A percentile compares a stretch with the other conserved stretches of the same genome.
Evolutionary conservation across 2,113 vertebrate species (phyloP).

Genomic region (Butorides virescens): DNA sequence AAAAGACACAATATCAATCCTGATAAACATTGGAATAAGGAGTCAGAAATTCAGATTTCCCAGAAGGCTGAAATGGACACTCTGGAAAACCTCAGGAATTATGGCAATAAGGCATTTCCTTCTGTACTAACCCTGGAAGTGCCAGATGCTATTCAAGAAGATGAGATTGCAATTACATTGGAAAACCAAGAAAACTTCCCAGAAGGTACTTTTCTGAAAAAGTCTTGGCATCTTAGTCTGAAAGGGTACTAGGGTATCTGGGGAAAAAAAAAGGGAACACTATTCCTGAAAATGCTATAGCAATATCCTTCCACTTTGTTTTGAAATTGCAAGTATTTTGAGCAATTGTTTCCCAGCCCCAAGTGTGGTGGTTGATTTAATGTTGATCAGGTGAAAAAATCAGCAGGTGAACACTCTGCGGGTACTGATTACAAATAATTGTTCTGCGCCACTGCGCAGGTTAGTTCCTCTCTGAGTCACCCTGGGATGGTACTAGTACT

Average conservation of each 20-base stretch:
- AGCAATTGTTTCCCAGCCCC: background rate
- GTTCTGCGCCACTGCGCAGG: background rate
- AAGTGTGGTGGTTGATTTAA: background rate
- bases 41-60: constrained; percentile 45
- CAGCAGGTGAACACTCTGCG: background rate
- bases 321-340: background rate
- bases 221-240: background rate
- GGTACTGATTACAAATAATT: background rate
- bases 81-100: constrained; percentile 51
- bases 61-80: constrained; percentile 39
- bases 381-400: background rate
- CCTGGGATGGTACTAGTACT: background rate
- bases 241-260: background rate
- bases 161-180: constrained; percentile 70
- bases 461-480: background rate
- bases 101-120: constrained; percentile 30
- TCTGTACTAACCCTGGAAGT: constrained; percentile 15
- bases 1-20: constrained; percentile 51
- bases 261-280: background rate
- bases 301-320: background rate
- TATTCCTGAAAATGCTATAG: background rate
- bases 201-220: constrained; percentile 71
- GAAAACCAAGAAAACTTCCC: constrained; percentile 74
- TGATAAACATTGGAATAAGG: constrained; percentile 35
- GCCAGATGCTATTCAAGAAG: constrained; percentile 58